Percentiles rank a stretch among this genome's conserved stretches.
These are phyloP conservation scores for Emmelina monodactyla DNA, from an alignment of 2,888 invertebrate genomes.

Conservation along the genomic window DNA sequence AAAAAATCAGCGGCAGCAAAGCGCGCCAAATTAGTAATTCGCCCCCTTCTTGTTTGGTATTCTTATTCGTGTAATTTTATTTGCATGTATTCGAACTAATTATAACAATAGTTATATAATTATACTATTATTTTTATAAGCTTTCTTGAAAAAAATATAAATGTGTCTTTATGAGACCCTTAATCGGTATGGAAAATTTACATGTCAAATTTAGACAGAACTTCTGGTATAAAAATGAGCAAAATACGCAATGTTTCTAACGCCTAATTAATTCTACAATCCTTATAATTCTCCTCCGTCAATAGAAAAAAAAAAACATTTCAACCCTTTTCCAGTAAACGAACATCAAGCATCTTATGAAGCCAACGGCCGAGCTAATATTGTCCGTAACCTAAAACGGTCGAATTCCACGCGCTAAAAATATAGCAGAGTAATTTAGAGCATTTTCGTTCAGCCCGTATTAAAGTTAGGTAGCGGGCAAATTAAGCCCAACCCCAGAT, in stretches of 20 bases:
- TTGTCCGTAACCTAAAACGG: slow-evolving; percentile 52
- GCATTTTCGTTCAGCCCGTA: slow-evolving; percentile 54
- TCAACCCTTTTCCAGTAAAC: slow-evolving; percentile 18
- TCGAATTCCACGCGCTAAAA: slow-evolving; percentile 61
- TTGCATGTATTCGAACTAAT: too few relatives aligned
- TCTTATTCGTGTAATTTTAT: slow-evolving; percentile 16
- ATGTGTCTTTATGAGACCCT: too few relatives aligned
- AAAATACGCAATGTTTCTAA: too few relatives aligned
- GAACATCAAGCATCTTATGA: slow-evolving; percentile 28
- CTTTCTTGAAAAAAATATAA: too few relatives aligned
- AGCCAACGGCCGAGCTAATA: slow-evolving; percentile 41
- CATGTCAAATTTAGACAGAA: too few relatives aligned
- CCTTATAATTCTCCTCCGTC: slow-evolving; percentile 22
- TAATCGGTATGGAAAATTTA: too few relatives aligned
- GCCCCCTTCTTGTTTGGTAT: slow-evolving; percentile 27
- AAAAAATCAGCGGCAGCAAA: slow-evolving; percentile 51
- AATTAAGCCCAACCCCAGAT: slow-evolving; percentile 61
- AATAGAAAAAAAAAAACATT: too few relatives aligned
- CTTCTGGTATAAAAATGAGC: too few relatives aligned
- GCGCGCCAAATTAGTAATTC: slow-evolving; percentile 39
- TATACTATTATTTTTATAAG: too few relatives aligned
- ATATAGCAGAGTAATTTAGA: slow-evolving; percentile 62
- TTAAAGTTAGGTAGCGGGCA: slow-evolving; percentile 56
- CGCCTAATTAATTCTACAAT: too few relatives aligned
- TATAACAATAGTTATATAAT: too few relatives aligned